A percentile compares a stretch with the other conserved stretches of the same genome.
Conservation (phyloP, 2,113 vertebrate species). For the Campylomormyrus numenius region DNA sequence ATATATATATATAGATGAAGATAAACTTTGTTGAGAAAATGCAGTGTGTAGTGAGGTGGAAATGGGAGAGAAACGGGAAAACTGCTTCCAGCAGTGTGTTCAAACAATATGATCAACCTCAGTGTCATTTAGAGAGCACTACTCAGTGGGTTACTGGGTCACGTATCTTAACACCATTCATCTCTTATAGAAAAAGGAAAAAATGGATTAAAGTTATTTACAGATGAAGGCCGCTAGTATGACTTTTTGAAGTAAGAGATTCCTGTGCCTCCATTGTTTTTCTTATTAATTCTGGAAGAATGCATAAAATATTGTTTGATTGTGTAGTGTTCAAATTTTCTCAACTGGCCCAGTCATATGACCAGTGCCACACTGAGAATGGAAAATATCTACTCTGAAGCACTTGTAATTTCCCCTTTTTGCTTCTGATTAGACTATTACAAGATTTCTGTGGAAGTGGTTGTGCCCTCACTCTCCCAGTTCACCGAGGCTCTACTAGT, state of each 20-base stretch:
- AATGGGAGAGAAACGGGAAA: conserved; percentile 48
- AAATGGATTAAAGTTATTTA: conserved; percentile 15
- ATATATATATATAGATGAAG: conserved; percentile 39
- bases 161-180: conserved; percentile 65
- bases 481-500: conserved; percentile 54
- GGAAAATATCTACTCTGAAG: neutral
- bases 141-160: conserved; percentile 46
- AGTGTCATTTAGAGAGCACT: neutral
- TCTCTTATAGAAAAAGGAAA: conserved; percentile 37
- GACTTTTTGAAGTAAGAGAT: conserved; percentile 38
- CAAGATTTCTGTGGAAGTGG: conserved; percentile 34
- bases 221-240: conserved; percentile 39
- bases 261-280: neutral
- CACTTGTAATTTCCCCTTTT: conserved; percentile 19
- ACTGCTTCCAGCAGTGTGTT: conserved; percentile 31
- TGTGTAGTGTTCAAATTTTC: neutral
- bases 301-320: neutral
- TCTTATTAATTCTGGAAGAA: neutral
- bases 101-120: neutral
- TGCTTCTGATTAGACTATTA: conserved; percentile 41
- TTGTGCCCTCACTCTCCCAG: conserved; percentile 53
- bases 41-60: conserved; percentile 64
- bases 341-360: neutral
- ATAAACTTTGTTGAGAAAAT: conserved; percentile 47
- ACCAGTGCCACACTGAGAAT: neutral